Base-by-base conservation (phyloP, 2,888 invertebrate species). In the Eristalis intricaria region DNA sequence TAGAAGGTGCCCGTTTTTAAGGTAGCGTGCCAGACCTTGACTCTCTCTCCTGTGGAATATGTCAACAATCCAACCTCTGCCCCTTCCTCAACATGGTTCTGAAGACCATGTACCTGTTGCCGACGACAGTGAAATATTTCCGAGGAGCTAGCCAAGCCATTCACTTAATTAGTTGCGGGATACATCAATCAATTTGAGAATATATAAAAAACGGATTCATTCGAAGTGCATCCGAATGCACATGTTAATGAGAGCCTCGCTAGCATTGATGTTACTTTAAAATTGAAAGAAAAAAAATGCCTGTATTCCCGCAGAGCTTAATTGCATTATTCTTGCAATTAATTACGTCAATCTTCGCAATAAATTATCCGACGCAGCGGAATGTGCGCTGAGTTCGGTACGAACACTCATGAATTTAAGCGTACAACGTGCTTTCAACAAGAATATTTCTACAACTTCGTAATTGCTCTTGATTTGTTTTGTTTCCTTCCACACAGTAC, bases 261-360 rank as follows among this genome's bases (percentile, higher is more conserved):
- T 1, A 10, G 32, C 32, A 32, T 32, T 32, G 32, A 0, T 0
- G 32, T 10, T 32, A 32, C 32, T 32, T 50, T 50, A n/a, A 50
- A n/a, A 50, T 50, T n/a, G 8, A 19, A 50, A 5, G 8, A n/a
- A 8, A 50, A 8, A 50, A 50, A n/a, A 15, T 7, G 4, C 19
- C 29, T 29, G 29, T 4, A n/a, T 50, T 50, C n/a, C 26, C 22
- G 43, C n/a, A 61, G 23, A 71, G 23, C 40, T 73, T n/a, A 43
- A 29, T 32, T 64, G 50, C 32, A 74, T 43, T 50, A 64, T 15
- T 64, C 64, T 29, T 35, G 50, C 29, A 61, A 77, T 69, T 69
- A 77, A 77, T 68, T 77, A 69, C 23, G 19, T 32, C 76, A 76
- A 76, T 61, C 40, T 32, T 43, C 32, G 65, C 23, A 56, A 75